Percentiles rank a stretch among this genome's conserved stretches.
These are phyloP conservation scores for Melangyna quadrimaculata DNA, from an alignment of 2,888 invertebrate genomes.

Conservation along the genomic window DNA sequence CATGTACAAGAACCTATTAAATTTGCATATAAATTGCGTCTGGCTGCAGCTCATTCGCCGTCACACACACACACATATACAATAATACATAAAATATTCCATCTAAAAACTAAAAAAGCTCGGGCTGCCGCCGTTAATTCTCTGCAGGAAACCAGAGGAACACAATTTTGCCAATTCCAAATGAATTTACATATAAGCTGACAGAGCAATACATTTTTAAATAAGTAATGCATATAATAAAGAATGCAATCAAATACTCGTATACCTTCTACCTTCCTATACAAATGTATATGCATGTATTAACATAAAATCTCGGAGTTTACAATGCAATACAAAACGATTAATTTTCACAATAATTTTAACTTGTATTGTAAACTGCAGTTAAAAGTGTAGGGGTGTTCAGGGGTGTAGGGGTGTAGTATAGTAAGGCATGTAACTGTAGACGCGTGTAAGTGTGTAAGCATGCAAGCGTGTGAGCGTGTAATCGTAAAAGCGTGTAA, in stretches of 20 bases:
- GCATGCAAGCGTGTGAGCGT: too few relatives aligned
- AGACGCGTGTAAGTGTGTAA: too few relatives aligned
- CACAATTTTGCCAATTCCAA: neutral
- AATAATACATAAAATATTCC: neutral
- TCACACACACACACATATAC: conserved; percentile 4
- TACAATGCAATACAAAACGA: too few relatives aligned
- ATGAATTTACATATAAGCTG: neutral
- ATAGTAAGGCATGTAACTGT: too few relatives aligned
- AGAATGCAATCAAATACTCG: conserved; percentile 50
- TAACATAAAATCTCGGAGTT: too few relatives aligned
- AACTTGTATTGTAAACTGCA: too few relatives aligned
- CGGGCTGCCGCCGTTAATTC: conserved; percentile 30
- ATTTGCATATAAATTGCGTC: conserved; percentile 80
- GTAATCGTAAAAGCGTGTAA: too few relatives aligned
- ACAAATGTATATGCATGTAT: too few relatives aligned
- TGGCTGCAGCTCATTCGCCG: conserved; percentile 73
- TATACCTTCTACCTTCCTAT: too few relatives aligned
- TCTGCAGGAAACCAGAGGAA: conserved; percentile 32
- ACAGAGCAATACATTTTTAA: conserved; percentile 42
- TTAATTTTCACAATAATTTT: too few relatives aligned
- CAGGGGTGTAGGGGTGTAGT: too few relatives aligned
- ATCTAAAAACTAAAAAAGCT: conserved; percentile 7
- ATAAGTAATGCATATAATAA: conserved; percentile 43
- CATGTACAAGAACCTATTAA: conserved; percentile 78
- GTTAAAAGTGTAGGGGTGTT: too few relatives aligned